Conservation (phyloP, 2,797 vertebrate species). For the Myripristis jacobus region DNA sequence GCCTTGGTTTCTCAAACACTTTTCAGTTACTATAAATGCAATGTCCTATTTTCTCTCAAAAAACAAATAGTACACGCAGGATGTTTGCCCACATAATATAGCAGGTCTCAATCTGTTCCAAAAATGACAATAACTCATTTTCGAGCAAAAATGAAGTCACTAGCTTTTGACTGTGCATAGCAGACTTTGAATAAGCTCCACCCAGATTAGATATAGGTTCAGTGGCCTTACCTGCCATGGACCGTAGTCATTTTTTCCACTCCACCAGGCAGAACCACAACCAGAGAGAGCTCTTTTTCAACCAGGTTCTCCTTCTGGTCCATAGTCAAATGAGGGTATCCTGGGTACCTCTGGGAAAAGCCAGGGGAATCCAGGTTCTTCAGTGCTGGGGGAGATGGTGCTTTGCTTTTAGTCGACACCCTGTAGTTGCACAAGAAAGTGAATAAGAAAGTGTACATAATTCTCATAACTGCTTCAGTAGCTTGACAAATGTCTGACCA, state of each 20-base stretch:
- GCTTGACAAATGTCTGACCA: conserved; percentile 6
- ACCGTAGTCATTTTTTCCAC: conserved; percentile 87
- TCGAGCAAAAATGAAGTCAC: too few relatives aligned
- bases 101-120: too few relatives aligned
- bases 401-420: conserved; percentile 93
- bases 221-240: conserved; percentile 89
- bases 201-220: background rate
- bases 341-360: conserved; percentile 81
- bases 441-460: conserved; percentile 31
- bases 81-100: too few relatives aligned
- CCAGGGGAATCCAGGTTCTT: conserved; percentile 77
- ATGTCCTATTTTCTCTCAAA: background rate
- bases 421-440: conserved; percentile 77
- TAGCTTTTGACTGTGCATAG: too few relatives aligned
- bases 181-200: background rate
- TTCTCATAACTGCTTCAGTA: conserved; percentile 21
- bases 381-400: conserved; percentile 89
- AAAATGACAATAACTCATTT: too few relatives aligned
- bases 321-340: conserved; percentile 81
- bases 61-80: background rate
- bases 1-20: too few relatives aligned
- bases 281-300: conserved; percentile 90
- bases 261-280: conserved; percentile 92
- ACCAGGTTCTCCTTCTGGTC: conserved; percentile 91
- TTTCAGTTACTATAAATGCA: too few relatives aligned